phyloP scores from a whole-genome alignment of 2,113 vertebrate genomes.

The Tricholaema leucomelas region DNA sequence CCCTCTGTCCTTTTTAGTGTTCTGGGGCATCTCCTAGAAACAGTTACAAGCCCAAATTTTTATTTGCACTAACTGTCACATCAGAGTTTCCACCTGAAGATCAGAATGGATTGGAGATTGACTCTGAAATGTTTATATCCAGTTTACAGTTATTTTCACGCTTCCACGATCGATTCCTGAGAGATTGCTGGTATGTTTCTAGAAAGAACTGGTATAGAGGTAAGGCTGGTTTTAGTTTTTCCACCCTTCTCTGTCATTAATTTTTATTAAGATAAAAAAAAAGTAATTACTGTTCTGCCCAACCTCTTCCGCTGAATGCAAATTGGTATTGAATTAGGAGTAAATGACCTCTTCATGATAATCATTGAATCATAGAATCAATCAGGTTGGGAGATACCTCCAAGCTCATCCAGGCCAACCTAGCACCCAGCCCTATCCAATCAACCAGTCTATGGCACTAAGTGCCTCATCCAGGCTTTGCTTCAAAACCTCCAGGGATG shows the following conservation, averaged over 20 bases:
- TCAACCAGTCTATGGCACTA: no score
- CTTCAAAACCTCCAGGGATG: no score
- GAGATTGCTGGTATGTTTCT: conserved; percentile 74
- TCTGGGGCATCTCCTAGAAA: neutral
- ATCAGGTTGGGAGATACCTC: no score
- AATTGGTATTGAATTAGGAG: neutral
- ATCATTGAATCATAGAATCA: no score
- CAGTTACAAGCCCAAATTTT: neutral
- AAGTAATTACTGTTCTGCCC: neutral
- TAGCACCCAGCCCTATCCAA: no score
- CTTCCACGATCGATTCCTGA: conserved; percentile 30
- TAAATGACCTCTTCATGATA: neutral
- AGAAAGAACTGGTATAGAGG: conserved; percentile 72
- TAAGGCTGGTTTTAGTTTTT: conserved; percentile 32
- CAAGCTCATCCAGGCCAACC: no score
- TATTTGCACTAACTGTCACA: neutral
- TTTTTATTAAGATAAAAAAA: neutral
- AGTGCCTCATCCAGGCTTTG: no score
- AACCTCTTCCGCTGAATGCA: neutral
- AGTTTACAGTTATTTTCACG: conserved; percentile 62
- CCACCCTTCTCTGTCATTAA: neutral
- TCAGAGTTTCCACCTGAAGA: neutral
- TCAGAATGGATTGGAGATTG: neutral
- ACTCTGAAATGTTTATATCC: conserved; percentile 21
- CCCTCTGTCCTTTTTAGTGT: neutral